Percentiles rank a stretch among this genome's conserved stretches.
Conservation (phyloP, 64 coral and sea anemone genomes). For the Catalaphyllia jardinei region DNA sequence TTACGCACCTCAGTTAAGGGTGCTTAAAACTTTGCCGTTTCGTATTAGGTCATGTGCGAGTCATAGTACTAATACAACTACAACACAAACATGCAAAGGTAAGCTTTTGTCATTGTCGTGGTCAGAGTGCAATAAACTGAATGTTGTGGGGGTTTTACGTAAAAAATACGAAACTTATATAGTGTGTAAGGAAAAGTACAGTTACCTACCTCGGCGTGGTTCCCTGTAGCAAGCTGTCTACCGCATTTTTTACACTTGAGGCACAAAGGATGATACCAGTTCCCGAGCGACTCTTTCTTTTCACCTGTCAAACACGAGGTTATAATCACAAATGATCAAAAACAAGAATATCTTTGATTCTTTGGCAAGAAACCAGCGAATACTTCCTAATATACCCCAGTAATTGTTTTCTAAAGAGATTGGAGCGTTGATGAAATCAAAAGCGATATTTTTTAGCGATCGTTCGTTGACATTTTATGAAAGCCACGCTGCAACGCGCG, state of each 20-base stretch:
- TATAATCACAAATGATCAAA: neutral
- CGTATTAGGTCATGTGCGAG: neutral
- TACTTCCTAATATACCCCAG: neutral
- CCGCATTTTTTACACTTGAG: conserved; percentile 31
- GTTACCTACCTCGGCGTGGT: conserved; percentile 2
- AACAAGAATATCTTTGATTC: neutral
- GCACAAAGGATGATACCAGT: conserved; percentile 40
- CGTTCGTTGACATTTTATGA: neutral
- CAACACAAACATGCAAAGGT: neutral
- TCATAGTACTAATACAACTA: neutral
- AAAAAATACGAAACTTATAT: neutral
- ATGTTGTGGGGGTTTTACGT: neutral
- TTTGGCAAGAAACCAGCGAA: neutral
- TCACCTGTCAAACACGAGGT: conserved; percentile 13
- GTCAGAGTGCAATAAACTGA: neutral
- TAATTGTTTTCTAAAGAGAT: neutral
- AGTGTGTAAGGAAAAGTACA: neutral
- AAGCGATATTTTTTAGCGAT: neutral
- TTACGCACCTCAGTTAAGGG: no score
- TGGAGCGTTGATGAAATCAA: neutral
- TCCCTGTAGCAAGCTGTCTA: conserved; percentile 10
- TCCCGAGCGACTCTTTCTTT: conserved; percentile 33
- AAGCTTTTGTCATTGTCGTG: neutral
- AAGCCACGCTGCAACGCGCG: no score
- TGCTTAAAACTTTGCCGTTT: no score